These are phyloP conservation scores for Drosophila testacea DNA, from an alignment of 2,888 invertebrate species.

Conservation along the genomic window DNA sequence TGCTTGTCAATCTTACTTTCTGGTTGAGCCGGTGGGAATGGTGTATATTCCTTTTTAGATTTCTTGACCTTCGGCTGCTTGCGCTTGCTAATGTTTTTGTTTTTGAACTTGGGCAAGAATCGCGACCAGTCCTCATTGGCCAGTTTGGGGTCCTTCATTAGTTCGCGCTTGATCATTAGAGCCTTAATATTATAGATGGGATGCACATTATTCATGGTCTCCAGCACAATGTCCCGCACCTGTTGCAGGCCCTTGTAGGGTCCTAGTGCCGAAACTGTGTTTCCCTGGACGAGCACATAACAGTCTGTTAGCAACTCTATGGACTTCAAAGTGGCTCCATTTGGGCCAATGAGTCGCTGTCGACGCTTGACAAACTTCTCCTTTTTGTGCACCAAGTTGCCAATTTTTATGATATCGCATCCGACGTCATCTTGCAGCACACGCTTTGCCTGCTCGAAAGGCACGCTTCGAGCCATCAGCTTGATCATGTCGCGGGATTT, in stretches of 20 bases:
- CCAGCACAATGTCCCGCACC: slow-evolving; percentile 95
- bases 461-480: slow-evolving; percentile 97
- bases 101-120: slow-evolving; percentile 97
- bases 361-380: slow-evolving; percentile 98
- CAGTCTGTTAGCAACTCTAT: slow-evolving; percentile 98
- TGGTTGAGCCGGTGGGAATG: slow-evolving; percentile 97
- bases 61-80: slow-evolving; percentile 95
- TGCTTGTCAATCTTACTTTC: slow-evolving; percentile 97
- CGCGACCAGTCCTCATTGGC: slow-evolving; percentile 98
- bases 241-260: slow-evolving; percentile 96
- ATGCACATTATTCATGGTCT: slow-evolving; percentile 99
- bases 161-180: slow-evolving; percentile 98
- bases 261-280: slow-evolving; percentile 98
- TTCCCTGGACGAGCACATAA: slow-evolving; percentile 98
- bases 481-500: slow-evolving; percentile 98
- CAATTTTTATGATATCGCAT: slow-evolving; percentile 98
- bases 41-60: slow-evolving; percentile 97
- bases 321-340: slow-evolving; percentile 98
- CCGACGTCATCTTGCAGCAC: slow-evolving; percentile 95
- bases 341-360: slow-evolving; percentile 97
- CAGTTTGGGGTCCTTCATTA: slow-evolving; percentile 96
- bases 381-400: slow-evolving; percentile 94
- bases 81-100: slow-evolving; percentile 94
- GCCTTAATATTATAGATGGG: slow-evolving; percentile 99
- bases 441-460: slow-evolving; percentile 96